These are phyloP conservation scores for Drosophila cracens DNA, from an alignment of 2,888 invertebrate species.

Conservation along the genomic window DNA sequence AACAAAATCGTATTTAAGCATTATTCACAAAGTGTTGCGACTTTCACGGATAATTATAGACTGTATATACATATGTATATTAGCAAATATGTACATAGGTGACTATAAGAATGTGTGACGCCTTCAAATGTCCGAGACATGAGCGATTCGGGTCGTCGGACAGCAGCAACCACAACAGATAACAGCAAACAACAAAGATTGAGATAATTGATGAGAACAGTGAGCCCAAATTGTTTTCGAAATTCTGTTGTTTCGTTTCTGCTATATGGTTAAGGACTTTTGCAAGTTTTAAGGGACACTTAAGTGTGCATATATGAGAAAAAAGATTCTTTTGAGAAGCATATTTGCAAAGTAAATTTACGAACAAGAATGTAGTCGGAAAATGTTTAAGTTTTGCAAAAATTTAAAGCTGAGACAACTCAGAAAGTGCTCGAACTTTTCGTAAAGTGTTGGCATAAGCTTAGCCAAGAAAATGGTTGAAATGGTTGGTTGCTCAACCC, in stretches of 20 bases:
- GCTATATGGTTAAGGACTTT: slow-evolving; percentile 1
- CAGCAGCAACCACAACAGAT: slow-evolving; percentile 32
- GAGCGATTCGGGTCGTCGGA: slow-evolving; percentile 61
- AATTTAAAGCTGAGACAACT: neutral
- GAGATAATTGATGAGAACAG: slow-evolving; percentile 50
- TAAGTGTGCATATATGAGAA: neutral
- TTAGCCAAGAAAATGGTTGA: neutral
- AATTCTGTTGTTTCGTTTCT: slow-evolving; percentile 11
- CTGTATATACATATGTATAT: slow-evolving; percentile 1
- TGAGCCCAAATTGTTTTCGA: slow-evolving; percentile 35
- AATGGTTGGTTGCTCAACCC: neutral
- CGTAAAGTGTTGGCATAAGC: neutral
- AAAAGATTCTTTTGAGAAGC: neutral
- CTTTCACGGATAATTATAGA: slow-evolving; percentile 55
- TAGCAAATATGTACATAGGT: slow-evolving; percentile 1
- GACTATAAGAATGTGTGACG: slow-evolving; percentile 26
- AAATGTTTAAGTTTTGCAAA: neutral
- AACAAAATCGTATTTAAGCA: slow-evolving; percentile 47
- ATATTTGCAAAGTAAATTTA: neutral
- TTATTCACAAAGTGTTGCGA: slow-evolving; percentile 45
- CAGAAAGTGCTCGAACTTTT: neutral
- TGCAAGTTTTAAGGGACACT: slow-evolving; percentile 1
- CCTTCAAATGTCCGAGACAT: slow-evolving; percentile 42
- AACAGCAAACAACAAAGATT: slow-evolving; percentile 10
- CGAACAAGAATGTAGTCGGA: neutral